Base-by-base conservation (phyloP, 2,113 vertebrate genomes). In the Indri indri region DNA sequence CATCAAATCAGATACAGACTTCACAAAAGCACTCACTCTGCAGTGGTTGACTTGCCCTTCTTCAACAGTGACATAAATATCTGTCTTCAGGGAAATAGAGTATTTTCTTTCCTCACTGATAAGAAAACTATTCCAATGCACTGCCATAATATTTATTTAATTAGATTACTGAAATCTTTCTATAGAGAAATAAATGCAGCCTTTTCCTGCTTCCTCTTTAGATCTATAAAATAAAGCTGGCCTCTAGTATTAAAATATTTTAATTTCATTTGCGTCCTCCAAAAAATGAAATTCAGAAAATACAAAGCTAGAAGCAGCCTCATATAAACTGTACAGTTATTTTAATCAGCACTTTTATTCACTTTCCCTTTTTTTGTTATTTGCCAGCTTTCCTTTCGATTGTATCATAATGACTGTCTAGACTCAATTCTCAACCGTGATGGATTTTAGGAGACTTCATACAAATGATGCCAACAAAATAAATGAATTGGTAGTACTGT, bases 371-470 rank as follows among this genome's bases (percentile, higher is more conserved):
- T 90, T 91, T 88, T 70, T 59, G 42, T 77, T 71, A 96, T 82
- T 85, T 91, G 50, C 50, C 40, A 59, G 50, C 2, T 87, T 97
- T 91, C 83, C 47, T 81, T 94, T 94, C 93, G 88, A 93, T 89
- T 93, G 20, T 91, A 81, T 96, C 57, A 84, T 97, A 91, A 91
- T 91, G 92, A 87, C 63, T 84, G 93, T 96, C 96, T 96, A 92
- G 93, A 96, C 77, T 76, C 11, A 73, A 27, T 79, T 95, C 91
- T 95, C 73, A 73, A 88, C 37, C 90, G 45, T 91, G 77, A 97
- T 82, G n/a, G 45, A 96, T 91, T 97, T 96, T 84, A 94, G 71
- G 88, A 95, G 59, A 96, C 45, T 85, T 59, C 61, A n/a, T 82
- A 95, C 37, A 95, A 91, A 96, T 71, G 70, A 88, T 59, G 40